Conservation (phyloP, 64 coral and sea anemone genomes). For the Montipora sp. region DNA sequence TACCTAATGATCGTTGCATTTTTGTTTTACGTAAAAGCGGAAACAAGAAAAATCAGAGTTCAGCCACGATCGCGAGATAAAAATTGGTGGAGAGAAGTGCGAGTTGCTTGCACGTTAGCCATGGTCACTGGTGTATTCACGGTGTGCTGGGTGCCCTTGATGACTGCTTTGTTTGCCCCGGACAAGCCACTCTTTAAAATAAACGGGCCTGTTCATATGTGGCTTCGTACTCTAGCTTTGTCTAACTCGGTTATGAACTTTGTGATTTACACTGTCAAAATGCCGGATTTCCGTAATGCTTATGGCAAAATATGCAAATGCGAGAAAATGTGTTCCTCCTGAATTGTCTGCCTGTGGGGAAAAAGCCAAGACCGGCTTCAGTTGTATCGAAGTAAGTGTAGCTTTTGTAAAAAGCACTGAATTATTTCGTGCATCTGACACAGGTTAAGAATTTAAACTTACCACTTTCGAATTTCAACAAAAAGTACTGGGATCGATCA, state of each 20-base stretch:
- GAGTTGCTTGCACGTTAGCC: neutral
- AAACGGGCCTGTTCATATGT: slow-evolving; percentile 1
- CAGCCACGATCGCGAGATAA: neutral
- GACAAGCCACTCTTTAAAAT: neutral
- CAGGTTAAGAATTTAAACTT: too few relatives aligned
- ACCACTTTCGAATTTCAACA: too few relatives aligned
- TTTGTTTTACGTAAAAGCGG: neutral
- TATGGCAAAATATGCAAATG: neutral
- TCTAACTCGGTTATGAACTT: slow-evolving; percentile 29
- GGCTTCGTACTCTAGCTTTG: slow-evolving; percentile 2
- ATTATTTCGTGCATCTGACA: too few relatives aligned
- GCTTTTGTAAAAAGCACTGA: too few relatives aligned
- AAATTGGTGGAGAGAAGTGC: neutral
- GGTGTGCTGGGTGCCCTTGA: neutral
- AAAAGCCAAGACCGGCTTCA: too few relatives aligned
- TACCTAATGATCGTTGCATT: slow-evolving; percentile 15
- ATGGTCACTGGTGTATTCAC: slow-evolving; percentile 14
- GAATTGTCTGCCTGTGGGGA: too few relatives aligned
- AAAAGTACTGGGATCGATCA: too few relatives aligned
- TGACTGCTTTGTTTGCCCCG: neutral
- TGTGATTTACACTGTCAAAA: slow-evolving; percentile 1
- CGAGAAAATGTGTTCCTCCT: neutral
- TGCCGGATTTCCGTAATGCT: slow-evolving; percentile 1
- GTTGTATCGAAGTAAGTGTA: too few relatives aligned
- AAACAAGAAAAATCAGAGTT: neutral